Conservation (phyloP, 1,140 invertebrate species). For the Drosophila carrolli region DNA sequence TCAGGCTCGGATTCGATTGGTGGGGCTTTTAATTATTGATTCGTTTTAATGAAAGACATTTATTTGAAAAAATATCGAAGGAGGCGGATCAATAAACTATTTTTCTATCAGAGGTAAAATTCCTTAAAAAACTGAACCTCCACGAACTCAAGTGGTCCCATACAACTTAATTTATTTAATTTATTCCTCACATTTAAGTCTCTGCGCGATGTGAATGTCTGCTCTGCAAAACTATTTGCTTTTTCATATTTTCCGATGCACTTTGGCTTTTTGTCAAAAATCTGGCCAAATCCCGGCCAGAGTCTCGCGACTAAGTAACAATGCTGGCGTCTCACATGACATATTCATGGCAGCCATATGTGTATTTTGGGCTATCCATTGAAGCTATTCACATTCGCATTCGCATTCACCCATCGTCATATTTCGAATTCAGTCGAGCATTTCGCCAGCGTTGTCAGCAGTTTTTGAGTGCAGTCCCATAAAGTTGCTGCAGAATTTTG, state of each 20-base stretch:
- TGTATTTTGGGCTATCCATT: slow-evolving; percentile 40
- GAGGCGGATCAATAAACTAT: background rate
- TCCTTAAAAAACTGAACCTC: too few species aligned
- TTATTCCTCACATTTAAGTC: too few species aligned
- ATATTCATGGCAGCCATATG: slow-evolving; percentile 59
- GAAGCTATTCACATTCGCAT: slow-evolving; percentile 12
- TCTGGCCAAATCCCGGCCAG: slow-evolving; percentile 37
- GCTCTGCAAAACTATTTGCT: slow-evolving; percentile 30
- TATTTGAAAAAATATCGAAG: background rate
- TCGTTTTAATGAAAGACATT: slow-evolving; percentile 11
- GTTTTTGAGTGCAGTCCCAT: slow-evolving; percentile 56
- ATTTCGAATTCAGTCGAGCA: slow-evolving; percentile 53
- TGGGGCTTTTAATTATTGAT: slow-evolving; percentile 29
- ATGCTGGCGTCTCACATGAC: slow-evolving; percentile 61
- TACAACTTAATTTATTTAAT: too few species aligned
- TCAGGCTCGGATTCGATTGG: slow-evolving; percentile 21
- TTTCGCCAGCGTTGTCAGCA: slow-evolving; percentile 59
- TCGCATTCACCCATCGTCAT: slow-evolving; percentile 7
- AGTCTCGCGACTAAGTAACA: slow-evolving; percentile 35
- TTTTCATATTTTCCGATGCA: slow-evolving; percentile 67
- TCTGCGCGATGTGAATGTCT: slow-evolving; percentile 4
- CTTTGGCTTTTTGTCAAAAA: slow-evolving; percentile 73
- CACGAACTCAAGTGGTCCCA: too few species aligned
- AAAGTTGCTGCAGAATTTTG: slow-evolving; percentile 69
- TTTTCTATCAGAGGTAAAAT: too few species aligned